These are phyloP conservation scores for Zelleria hepariella DNA, from an alignment of 2,888 invertebrate genomes.

Conservation along the genomic window DNA sequence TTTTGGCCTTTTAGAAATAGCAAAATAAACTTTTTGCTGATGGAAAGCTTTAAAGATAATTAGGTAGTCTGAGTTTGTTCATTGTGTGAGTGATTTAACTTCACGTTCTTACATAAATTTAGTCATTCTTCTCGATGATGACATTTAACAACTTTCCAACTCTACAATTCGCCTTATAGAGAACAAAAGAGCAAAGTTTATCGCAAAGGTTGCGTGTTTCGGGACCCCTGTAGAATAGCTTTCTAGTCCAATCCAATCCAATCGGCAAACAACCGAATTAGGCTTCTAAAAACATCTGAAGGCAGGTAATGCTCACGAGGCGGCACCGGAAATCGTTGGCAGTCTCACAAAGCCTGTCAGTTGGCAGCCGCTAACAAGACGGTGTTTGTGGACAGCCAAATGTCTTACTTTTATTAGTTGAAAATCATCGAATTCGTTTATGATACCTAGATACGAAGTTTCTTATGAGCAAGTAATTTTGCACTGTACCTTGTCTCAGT, in stretches of 20 bases:
- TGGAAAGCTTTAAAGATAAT: neutral
- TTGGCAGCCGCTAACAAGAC: constrained; percentile 36
- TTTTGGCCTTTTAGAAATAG: no score
- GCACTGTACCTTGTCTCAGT: no score
- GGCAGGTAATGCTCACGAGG: constrained; percentile 23
- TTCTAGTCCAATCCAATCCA: no score
- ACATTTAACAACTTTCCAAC: no score
- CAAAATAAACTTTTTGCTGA: neutral
- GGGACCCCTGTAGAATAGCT: no score
- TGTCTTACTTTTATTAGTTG: constrained; percentile 14
- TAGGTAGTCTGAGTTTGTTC: no score
- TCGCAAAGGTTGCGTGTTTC: no score
- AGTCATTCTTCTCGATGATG: no score
- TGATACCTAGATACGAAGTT: neutral
- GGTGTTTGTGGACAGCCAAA: constrained; percentile 33
- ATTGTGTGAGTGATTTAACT: no score
- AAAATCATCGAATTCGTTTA: neutral
- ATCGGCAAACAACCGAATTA: neutral
- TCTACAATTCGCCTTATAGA: no score
- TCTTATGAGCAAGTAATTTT: no score
- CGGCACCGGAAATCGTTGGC: constrained; percentile 27
- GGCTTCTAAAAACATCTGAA: neutral
- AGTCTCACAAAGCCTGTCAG: constrained; percentile 31
- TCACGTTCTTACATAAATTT: neutral
- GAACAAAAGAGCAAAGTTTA: no score